A percentile compares a stretch with the other conserved stretches of the same genome.
phyloP scores from a whole-genome alignment of 2,888 invertebrate species.

The Hemithea aestivaria region DNA sequence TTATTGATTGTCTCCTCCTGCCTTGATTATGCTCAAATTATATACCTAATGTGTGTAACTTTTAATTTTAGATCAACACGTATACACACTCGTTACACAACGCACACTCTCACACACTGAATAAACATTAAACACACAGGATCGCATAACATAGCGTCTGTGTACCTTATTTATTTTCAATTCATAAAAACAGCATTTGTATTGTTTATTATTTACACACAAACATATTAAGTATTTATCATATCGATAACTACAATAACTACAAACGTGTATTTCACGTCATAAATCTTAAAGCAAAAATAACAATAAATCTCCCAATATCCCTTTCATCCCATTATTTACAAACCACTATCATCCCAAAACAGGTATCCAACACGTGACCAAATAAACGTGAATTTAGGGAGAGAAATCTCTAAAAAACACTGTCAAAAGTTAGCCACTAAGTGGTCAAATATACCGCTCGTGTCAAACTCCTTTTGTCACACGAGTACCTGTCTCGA shows the following conservation, averaged over 20 bases:
- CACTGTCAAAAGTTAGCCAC: constrained; percentile 55
- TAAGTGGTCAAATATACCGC: constrained; percentile 65
- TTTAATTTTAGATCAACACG: too few species aligned
- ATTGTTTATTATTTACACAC: too few species aligned
- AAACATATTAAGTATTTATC: too few species aligned
- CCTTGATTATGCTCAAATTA: too few species aligned
- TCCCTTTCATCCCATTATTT: constrained; percentile 48
- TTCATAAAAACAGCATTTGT: too few species aligned
- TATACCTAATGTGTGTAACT: too few species aligned
- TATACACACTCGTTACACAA: too few species aligned
- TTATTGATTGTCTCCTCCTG: too few species aligned
- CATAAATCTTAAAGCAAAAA: constrained; percentile 28
- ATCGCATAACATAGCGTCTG: too few species aligned
- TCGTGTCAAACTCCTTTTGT: constrained; percentile 66
- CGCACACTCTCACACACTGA: too few species aligned
- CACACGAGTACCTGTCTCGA: constrained; percentile 55
- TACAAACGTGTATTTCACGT: background rate
- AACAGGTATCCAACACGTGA: constrained; percentile 62
- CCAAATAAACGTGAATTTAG: constrained; percentile 51
- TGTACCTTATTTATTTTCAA: too few species aligned
- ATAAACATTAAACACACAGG: too few species aligned
- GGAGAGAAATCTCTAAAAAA: constrained; percentile 64
- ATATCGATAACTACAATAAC: background rate
- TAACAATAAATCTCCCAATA: constrained; percentile 40
- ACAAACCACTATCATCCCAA: constrained; percentile 47